Conservation (phyloP, 2,797 vertebrate species). For the Leontocebus nigricollis region DNA sequence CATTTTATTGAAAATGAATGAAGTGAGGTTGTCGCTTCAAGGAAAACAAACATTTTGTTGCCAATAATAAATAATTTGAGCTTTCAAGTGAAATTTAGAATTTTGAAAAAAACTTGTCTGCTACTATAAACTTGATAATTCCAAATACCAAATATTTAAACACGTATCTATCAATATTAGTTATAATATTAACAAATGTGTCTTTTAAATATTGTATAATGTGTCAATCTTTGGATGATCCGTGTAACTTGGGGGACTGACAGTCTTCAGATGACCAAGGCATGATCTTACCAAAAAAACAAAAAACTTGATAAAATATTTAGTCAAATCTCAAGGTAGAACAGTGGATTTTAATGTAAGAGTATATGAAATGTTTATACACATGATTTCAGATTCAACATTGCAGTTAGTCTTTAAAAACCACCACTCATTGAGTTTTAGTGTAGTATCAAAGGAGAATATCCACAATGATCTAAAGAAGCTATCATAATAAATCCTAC, state of each 20-base stretch:
- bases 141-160: not conserved
- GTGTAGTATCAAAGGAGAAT: not conserved
- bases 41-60: not conserved
- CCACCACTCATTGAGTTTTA: not conserved
- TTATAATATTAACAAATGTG: not conserved
- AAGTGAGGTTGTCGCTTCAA: not conserved
- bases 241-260: not conserved
- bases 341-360: not conserved
- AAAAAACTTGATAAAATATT: not conserved
- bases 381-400: not conserved
- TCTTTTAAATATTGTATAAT: not conserved
- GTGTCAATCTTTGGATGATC: conserved; percentile 8
- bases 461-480: not conserved
- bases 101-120: not conserved
- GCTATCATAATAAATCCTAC: not conserved
- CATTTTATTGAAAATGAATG: not conserved
- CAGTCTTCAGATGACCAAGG: not conserved
- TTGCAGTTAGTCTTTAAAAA: not conserved
- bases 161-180: not conserved
- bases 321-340: not conserved
- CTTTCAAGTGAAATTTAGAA: not conserved
- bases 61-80: not conserved
- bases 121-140: not conserved
- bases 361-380: not conserved
- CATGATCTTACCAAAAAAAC: not conserved